A percentile compares a stretch with the other conserved stretches of the same genome.
phyloP scores from a whole-genome alignment of 2,797 vertebrate genomes.

The Rhinoraja longicauda region DNA sequence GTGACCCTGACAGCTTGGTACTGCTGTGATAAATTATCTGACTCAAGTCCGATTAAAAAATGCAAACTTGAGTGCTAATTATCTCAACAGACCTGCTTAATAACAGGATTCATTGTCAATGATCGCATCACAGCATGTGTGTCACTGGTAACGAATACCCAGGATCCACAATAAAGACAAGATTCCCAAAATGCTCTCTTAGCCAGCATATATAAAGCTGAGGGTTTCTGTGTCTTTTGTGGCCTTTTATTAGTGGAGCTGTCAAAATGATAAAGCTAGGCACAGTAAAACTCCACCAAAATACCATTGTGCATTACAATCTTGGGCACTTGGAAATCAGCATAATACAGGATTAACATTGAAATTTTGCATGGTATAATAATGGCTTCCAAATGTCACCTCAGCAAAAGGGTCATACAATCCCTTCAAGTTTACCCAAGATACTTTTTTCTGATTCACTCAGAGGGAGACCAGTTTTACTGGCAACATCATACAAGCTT shows the following conservation, averaged over 20 bases:
- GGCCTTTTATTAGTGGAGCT: conserved; percentile 70
- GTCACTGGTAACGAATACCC: conserved; percentile 56
- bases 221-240: conserved; percentile 52
- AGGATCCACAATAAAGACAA: conserved; percentile 46
- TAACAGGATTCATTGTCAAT: conserved; percentile 68
- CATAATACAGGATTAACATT: conserved; percentile 55
- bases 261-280: conserved; percentile 69
- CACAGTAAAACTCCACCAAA: conserved; percentile 55
- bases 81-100: conserved; percentile 64
- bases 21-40: conserved; percentile 73
- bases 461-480: conserved; percentile 41
- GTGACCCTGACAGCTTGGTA: conserved; percentile 68
- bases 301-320: conserved; percentile 57
- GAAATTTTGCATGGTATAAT: conserved; percentile 51
- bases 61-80: conserved; percentile 69
- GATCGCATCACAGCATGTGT: conserved; percentile 62
- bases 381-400: conserved; percentile 46
- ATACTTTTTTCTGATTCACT: conserved; percentile 42
- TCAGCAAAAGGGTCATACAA: conserved; percentile 43
- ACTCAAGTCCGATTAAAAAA: conserved; percentile 68
- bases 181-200: conserved; percentile 59
- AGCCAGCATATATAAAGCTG: conserved; percentile 67
- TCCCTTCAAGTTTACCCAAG: conserved; percentile 45
- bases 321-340: conserved; percentile 58
- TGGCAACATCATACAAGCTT: not conserved